Base-by-base conservation (phyloP, 2,113 vertebrate species). In the Excalfactoria chinensis region DNA sequence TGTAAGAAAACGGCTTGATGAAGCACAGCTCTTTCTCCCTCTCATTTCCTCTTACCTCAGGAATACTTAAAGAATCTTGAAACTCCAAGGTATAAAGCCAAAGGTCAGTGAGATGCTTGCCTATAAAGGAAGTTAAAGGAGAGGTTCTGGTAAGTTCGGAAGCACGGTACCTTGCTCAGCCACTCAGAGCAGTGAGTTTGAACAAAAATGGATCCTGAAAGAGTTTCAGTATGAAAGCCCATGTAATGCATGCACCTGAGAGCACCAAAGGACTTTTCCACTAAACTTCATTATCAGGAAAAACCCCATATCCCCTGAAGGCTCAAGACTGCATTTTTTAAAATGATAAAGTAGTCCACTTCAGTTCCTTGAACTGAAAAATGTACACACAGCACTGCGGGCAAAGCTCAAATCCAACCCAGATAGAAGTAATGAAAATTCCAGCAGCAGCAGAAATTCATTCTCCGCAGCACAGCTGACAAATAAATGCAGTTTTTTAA, bases 121-220 rank as follows among this genome's bases (percentile, higher is more conserved):
- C 95, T 96, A 96, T 91, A 96, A 96, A 91, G 94, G 96, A 96
- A 96, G 95, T 97, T 96, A 95, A 86, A 96, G 86, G 90, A 89
- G 92, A 96, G 91, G 96, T 95, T 96, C 95, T 77, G 94, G 84
- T 96, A 93, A 96, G 93, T 95, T 94, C 71, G 94, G 94, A 90
- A 96, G 91, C 75, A 95, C 56, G 87, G 89, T n/a, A 94, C 43
- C 95, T 92, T 59, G 37, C 84, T 92, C 74, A 93, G 89, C 76
- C 94, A 91, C 95, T 96, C 94, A 95, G 86, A 94, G 96, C 93
- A 92, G 82, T 70, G 94, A 94, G 89, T 92, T 89, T 93, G 91
- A 93, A 95, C 64, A 95, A 58, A 90, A 93, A 75, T 0, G 44
- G 92, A 67, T 79, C 55, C 92, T 80, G 89, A 62, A 32, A 80